Evolutionary conservation across 2,888 invertebrate species (phyloP).

Genomic region (Papilio elwesi): DNA sequence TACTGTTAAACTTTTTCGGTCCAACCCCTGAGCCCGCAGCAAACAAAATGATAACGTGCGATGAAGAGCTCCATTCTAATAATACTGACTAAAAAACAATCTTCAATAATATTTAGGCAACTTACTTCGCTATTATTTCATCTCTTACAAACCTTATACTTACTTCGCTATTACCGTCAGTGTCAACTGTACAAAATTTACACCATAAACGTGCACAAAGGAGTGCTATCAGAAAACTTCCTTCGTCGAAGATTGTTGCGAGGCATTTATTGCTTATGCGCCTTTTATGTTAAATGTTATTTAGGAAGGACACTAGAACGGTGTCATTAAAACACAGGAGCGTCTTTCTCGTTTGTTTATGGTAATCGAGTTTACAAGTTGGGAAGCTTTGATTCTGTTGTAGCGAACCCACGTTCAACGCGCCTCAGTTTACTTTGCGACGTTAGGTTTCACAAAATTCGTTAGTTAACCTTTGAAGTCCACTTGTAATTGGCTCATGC

Average conservation of each 20-base stretch:
- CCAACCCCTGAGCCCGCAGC: too few relatives aligned
- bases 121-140: too few relatives aligned
- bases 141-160: too few relatives aligned
- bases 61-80: too few relatives aligned
- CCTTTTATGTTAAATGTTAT: constrained; percentile 48
- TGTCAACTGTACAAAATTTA: constrained; percentile 16
- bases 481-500: neutral
- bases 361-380: constrained; percentile 80
- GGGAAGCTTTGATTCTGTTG: constrained; percentile 73
- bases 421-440: constrained; percentile 70
- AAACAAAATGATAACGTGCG: too few relatives aligned
- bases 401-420: constrained; percentile 55
- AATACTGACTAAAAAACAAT: too few relatives aligned
- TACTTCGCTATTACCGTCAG: too few relatives aligned
- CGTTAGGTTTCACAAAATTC: constrained; percentile 30
- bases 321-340: constrained; percentile 75
- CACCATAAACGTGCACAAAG: constrained; percentile 28
- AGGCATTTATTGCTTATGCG: constrained; percentile 57
- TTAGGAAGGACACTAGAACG: constrained; percentile 63
- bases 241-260: constrained; percentile 38
- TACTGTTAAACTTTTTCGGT: too few relatives aligned
- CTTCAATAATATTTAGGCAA: too few relatives aligned
- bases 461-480: constrained; percentile 22
- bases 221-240: constrained; percentile 24
- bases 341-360: constrained; percentile 81